Evolutionary conservation across 2,113 vertebrate genomes (phyloP).

Genomic region (Suncus etruscus): DNA sequence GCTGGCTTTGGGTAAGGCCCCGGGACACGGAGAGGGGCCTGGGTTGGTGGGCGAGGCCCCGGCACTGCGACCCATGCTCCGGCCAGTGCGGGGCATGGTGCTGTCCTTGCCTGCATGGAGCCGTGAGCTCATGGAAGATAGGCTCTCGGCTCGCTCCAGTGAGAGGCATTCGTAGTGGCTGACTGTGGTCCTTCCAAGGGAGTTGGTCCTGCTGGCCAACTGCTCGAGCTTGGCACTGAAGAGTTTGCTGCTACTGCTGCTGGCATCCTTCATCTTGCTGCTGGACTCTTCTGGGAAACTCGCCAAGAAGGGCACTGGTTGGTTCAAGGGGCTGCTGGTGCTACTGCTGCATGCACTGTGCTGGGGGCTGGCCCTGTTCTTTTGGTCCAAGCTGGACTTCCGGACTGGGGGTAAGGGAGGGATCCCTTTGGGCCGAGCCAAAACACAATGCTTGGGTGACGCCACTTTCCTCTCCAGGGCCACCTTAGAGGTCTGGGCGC

Average conservation of each 20-base stretch:
- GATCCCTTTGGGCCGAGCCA: conserved; percentile 93
- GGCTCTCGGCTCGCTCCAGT: conserved; percentile 94
- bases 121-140: conserved; percentile 91
- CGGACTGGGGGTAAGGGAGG: conserved; percentile 96
- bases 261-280: conserved; percentile 89
- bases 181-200: conserved; percentile 90
- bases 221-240: conserved; percentile 97
- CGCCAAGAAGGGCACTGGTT: conserved; percentile 84
- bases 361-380: conserved; percentile 95
- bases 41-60: conserved; percentile 89
- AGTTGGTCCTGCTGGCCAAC: conserved; percentile 94
- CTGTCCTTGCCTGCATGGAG: conserved; percentile 90
- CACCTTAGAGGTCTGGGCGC: conserved; percentile 85
- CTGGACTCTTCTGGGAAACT: conserved; percentile 88
- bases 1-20: conserved; percentile 91
- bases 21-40: conserved; percentile 82
- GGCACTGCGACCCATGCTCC: conserved; percentile 91
- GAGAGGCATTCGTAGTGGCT: conserved; percentile 96
- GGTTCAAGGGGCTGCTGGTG: conserved; percentile 85
- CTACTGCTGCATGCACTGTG: conserved; percentile 86
- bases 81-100: conserved; percentile 93
- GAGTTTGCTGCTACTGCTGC: conserved; percentile 92
- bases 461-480: conserved; percentile 92
- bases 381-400: conserved; percentile 98
- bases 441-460: conserved; percentile 92